Evolutionary conservation across 2,797 vertebrate genomes (phyloP).

Genomic region (Cheirogaleus major): DNA sequence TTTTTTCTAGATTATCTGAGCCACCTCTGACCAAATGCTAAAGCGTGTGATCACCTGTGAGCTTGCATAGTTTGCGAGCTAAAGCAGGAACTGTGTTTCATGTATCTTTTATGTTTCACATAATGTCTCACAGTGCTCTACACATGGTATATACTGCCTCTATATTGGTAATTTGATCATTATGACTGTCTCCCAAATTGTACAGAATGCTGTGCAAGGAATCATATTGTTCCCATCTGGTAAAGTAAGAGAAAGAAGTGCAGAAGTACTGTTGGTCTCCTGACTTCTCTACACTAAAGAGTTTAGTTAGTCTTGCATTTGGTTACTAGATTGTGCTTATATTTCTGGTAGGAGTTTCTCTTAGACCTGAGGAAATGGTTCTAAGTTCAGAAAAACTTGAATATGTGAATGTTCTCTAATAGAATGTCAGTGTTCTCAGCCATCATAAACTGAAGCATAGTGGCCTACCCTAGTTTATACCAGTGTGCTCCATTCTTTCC

Average conservation of each 20-base stretch:
- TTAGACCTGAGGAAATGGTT: not conserved
- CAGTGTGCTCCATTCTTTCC: not conserved
- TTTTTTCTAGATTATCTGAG: not conserved
- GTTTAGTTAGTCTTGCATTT: slow-evolving; percentile 15
- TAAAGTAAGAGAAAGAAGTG: not conserved
- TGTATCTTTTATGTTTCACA: not conserved
- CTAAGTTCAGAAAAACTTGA: not conserved
- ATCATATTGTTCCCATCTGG: slow-evolving; percentile 62
- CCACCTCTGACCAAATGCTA: not conserved
- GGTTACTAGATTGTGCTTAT: not conserved
- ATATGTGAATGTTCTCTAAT: not conserved
- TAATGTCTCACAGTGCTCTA: slow-evolving; percentile 11
- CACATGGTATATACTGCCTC: slow-evolving; percentile 30
- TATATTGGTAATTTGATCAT: slow-evolving; percentile 28
- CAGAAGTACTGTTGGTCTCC: not conserved
- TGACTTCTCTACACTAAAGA: not conserved
- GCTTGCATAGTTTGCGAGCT: not conserved
- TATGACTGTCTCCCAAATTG: slow-evolving; percentile 41
- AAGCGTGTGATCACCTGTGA: not conserved
- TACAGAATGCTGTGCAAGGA: not conserved
- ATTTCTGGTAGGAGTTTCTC: slow-evolving; percentile 21
- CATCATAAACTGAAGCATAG: not conserved
- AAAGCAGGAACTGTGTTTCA: not conserved
- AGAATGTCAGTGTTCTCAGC: not conserved
- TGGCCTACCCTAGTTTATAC: not conserved